These are phyloP conservation scores for Chiloscyllium plagiosum DNA, from an alignment of 2,113 vertebrate species.

Conservation along the genomic window DNA sequence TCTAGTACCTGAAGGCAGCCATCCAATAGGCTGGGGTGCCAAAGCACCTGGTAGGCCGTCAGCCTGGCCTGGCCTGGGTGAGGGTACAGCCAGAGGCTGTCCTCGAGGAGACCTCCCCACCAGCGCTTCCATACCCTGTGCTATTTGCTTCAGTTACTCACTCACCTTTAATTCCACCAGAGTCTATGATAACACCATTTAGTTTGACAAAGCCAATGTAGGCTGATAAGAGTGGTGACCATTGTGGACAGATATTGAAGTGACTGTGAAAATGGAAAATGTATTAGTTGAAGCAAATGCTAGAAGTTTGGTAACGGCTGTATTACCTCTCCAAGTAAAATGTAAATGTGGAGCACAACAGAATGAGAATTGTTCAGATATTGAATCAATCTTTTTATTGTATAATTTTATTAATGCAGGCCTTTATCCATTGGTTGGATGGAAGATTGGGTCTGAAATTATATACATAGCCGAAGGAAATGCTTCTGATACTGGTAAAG, in stretches of 20 bases:
- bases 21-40: too few relatives aligned
- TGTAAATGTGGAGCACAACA: neutral
- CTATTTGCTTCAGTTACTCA: too few relatives aligned
- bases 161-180: neutral
- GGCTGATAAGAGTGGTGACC: neutral
- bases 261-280: neutral
- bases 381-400: neutral
- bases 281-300: neutral
- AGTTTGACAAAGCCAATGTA: neutral
- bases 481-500: conserved; percentile 74
- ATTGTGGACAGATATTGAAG: neutral
- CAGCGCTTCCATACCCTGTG: too few relatives aligned
- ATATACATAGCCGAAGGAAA: conserved; percentile 85
- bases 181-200: neutral
- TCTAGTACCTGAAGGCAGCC: too few relatives aligned
- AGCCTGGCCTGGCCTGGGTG: too few relatives aligned
- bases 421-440: conserved; percentile 88
- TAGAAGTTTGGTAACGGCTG: neutral
- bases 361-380: neutral
- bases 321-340: neutral
- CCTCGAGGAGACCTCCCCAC: too few relatives aligned
- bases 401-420: conserved; percentile 53
- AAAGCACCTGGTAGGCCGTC: too few relatives aligned
- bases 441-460: conserved; percentile 88
- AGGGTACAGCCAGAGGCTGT: too few relatives aligned